Conservation (phyloP, 2,113 vertebrate genomes). For the Sturnus vulgaris region DNA sequence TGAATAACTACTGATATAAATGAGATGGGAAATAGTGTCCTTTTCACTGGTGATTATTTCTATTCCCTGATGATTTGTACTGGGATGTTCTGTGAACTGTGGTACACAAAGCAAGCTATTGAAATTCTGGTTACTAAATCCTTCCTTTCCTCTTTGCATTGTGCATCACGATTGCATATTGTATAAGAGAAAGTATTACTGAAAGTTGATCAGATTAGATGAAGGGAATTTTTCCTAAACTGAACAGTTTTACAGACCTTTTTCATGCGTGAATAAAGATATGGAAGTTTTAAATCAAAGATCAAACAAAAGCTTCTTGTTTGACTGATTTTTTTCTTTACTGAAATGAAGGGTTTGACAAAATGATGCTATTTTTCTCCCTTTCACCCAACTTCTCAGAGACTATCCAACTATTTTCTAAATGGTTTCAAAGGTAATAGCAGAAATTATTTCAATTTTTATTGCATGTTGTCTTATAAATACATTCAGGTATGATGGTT, state of each 20-base stretch:
- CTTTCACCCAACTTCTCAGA: background rate
- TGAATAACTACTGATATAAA: background rate
- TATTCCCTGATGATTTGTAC: background rate
- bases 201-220: background rate
- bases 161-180: accelerated
- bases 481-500: background rate
- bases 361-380: background rate
- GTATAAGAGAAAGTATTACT: background rate
- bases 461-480: background rate
- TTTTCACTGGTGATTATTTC: background rate
- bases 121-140: background rate
- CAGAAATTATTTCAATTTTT: background rate
- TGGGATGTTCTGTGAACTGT: background rate
- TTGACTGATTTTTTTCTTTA: background rate
- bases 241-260: background rate
- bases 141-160: background rate
- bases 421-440: background rate
- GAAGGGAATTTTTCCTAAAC: background rate
- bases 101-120: background rate
- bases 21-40: background rate
- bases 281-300: background rate
- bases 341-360: background rate
- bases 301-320: background rate
- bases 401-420: background rate
- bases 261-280: background rate